phyloP scores from a whole-genome alignment of 2,888 invertebrate genomes.

The Microplitis manilae region DNA sequence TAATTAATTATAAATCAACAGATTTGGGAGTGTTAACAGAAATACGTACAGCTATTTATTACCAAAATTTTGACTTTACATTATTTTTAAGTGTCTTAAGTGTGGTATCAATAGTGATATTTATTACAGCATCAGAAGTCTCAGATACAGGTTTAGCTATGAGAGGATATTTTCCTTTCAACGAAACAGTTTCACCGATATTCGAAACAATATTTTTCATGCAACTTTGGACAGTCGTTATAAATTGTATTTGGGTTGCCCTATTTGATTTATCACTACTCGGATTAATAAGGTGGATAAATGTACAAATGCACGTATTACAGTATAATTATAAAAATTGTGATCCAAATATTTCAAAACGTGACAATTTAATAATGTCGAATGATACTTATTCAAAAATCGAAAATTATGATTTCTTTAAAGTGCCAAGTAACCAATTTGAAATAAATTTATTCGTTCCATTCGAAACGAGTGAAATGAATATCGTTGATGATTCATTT shows the following conservation, averaged over 20 bases:
- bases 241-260: background rate
- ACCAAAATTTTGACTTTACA: background rate
- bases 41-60: background rate
- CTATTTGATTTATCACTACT: background rate
- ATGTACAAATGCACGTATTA: background rate
- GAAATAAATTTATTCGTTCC: too few species aligned
- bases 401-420: background rate
- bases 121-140: background rate
- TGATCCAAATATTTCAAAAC: background rate
- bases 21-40: background rate
- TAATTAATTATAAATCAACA: background rate
- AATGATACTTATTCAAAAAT: background rate
- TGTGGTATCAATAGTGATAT: constrained; percentile 45
- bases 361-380: background rate
- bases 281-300: background rate
- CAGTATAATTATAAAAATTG: background rate
- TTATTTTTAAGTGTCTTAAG: constrained; percentile 33
- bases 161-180: background rate
- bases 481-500: too few species aligned
- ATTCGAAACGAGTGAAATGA: too few species aligned
- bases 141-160: background rate
- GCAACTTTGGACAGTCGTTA: background rate
- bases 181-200: background rate
- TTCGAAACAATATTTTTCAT: background rate
- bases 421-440: background rate